Evolutionary conservation across 2,113 vertebrate species (phyloP), one percentile per base, ranked within the genome.

Genomic region (Limnothrissa miodon): DNA sequence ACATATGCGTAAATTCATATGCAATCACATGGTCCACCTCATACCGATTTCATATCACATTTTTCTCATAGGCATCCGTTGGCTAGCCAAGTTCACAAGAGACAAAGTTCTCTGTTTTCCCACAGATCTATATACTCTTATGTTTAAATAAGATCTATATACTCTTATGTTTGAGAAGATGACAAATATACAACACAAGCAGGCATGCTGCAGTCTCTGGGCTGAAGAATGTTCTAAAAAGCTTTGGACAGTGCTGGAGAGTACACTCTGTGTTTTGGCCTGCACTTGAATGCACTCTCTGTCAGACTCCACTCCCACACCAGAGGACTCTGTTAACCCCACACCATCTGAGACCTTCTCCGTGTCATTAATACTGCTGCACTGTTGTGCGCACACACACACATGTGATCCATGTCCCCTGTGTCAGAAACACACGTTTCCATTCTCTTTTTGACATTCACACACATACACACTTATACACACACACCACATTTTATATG

Each of bases 331-430:
- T 36, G 4, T 74, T 39, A 33, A 74, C 66, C 66, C 66, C 9
- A 74, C 66, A 17, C 10, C 4, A 74, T 74, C 66, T 36, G 66
- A 33, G 29, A 74, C 29, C 66, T 36, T 74, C 66, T 33, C 66
- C 36, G 79, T 84, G 51, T 74, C n/a, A 8, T 19, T 1, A 59
- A 48, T 80, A 39, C 79, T 81, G 85, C 82, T 87, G 25, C 88
- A 84, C 86, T 85, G 86, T 86, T 9, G 8, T 23, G 39, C 9
- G 70, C 66, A 51, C 21, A 5, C 62, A 29, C 45, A n/a, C 19
- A 15, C 39, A 25, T 42, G 42, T 42, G 42, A 42, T 42, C 6
- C 42, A 42, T 42, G 42, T 4, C 6, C 42, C 6, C 42, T 42
- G 42, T 6, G 6, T 42, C 42, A 42, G 6, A 42, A 42, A 42